Evolutionary conservation across 2,888 invertebrate species (phyloP).

Genomic region (Marasmarcha lunaedactyla): DNA sequence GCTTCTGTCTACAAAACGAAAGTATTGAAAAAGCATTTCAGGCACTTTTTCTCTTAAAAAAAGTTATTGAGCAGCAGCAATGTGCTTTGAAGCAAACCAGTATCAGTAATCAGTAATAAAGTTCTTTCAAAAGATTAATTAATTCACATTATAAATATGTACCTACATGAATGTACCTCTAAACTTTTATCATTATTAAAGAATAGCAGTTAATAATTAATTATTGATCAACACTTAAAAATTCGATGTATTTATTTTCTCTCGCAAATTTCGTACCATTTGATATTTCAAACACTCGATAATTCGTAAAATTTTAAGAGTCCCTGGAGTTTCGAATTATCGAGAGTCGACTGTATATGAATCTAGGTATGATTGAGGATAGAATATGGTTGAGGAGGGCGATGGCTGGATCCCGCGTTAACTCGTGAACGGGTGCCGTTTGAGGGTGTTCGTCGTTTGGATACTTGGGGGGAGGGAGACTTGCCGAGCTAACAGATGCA

Average conservation of each 20-base stretch:
- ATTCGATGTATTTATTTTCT: constrained; percentile 8
- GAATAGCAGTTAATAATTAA: constrained; percentile 9
- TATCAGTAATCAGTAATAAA: no score
- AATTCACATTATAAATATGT: constrained; percentile 2
- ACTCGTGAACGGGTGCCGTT: no score
- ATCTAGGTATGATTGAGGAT: no score
- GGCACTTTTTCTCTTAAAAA: constrained; percentile 15
- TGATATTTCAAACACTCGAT: constrained; percentile 16
- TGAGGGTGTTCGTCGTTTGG: no score
- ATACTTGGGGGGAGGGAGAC: no score
- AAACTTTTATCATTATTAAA: constrained; percentile 8
- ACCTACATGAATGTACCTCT: constrained; percentile 7
- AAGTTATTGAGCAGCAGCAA: constrained; percentile 15
- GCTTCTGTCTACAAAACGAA: constrained; percentile 19
- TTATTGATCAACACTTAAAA: constrained; percentile 7
- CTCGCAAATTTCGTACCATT: constrained; percentile 13
- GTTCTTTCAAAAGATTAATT: constrained; percentile 14
- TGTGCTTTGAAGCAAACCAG: constrained; percentile 16
- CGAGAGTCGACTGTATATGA: constrained; percentile 11
- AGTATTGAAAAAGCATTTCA: constrained; percentile 20
- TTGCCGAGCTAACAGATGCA: no score
- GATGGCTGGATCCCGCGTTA: no score
- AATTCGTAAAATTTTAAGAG: constrained; percentile 16
- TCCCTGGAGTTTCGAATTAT: constrained; percentile 17
- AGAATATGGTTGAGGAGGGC: no score